phyloP scores from a whole-genome alignment of 2,797 vertebrate genomes.

The Chelidonichthys spinosus region DNA sequence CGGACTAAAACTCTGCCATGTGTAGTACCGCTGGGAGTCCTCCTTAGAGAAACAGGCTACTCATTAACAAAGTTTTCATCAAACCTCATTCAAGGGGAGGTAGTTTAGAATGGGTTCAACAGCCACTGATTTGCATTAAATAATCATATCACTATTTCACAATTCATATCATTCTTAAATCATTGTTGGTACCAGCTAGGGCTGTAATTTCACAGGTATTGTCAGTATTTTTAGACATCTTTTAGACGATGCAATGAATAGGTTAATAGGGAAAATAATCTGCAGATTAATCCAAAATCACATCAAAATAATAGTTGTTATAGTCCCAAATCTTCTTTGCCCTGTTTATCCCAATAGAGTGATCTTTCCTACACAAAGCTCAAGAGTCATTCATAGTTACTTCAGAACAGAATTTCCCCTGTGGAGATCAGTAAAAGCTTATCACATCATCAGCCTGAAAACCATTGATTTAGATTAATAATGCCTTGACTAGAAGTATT shows the following conservation, averaged over 20 bases:
- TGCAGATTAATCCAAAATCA: background rate
- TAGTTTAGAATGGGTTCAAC: background rate
- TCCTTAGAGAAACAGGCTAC: constrained; percentile 79
- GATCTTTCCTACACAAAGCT: too few relatives aligned
- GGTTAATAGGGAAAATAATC: too few relatives aligned
- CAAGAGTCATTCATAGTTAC: background rate
- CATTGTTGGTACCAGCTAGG: background rate
- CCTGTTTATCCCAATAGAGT: too few relatives aligned
- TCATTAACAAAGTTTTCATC: background rate
- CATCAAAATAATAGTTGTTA: background rate
- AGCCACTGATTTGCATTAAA: background rate
- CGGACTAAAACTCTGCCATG: constrained; percentile 88
- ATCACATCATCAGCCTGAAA: background rate
- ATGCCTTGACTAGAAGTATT: background rate
- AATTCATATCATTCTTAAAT: background rate
- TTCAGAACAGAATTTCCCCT: too few relatives aligned
- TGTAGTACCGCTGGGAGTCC: constrained; percentile 92
- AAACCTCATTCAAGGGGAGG: background rate
- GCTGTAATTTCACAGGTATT: too few relatives aligned
- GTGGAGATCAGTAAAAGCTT: too few relatives aligned
- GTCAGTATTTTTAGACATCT: background rate
- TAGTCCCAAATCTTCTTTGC: too few relatives aligned
- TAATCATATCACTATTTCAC: background rate
- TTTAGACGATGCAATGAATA: background rate
- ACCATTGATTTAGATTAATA: background rate